Evolutionary conservation across 2,113 vertebrate species (phyloP), one percentile per base, ranked within the genome.

Genomic region (Lepisosteus osseus): DNA sequence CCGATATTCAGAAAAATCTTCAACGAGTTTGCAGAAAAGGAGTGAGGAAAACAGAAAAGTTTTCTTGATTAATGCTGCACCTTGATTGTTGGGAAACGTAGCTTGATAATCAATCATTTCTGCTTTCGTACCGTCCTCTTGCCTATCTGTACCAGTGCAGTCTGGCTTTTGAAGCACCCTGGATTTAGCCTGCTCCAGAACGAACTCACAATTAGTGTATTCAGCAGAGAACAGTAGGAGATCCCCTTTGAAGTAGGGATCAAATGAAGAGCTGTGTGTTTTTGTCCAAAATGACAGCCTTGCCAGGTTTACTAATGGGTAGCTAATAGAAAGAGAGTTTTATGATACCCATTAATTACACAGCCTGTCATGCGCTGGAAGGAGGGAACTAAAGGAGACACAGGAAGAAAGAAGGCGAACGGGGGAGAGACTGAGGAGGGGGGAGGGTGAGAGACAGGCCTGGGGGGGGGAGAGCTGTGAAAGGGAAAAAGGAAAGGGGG

Each of bases 321-420:
- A 94, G 93, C 95, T 95, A 95, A 95, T 95, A 94, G 92, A 95
- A 94, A 95, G 92, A 93, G 91, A 92, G 92, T 90, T 95, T 95
- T 95, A 95, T 95, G 93, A 95, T 94, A 92, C 94, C 94, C 94
- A 93, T 95, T 96, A 96, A 96, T 95, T 96, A 96, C 92, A 88
- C 86, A 91, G 86, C 90, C 92, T 94, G 93, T 95, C 93, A 93
- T 94, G 90, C 89, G 91, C 92, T 93, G 85, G 90, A 90, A 87
- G 87, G 86, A 90, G 87, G 81, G 79, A 82, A 29, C 29, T 29
- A 86, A 77, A 75, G 73, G 5, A 64, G 61, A 15, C 54, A 76
- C 61, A 73, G 69, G 55, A 73, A 65, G 77, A 75, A 75, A 82
- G 77, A 83, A 71, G 69, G 61, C 40, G 57, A 14, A 43, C 2